Base-by-base conservation (phyloP, 2,888 invertebrate genomes). In the Pimpla rufipes region DNA sequence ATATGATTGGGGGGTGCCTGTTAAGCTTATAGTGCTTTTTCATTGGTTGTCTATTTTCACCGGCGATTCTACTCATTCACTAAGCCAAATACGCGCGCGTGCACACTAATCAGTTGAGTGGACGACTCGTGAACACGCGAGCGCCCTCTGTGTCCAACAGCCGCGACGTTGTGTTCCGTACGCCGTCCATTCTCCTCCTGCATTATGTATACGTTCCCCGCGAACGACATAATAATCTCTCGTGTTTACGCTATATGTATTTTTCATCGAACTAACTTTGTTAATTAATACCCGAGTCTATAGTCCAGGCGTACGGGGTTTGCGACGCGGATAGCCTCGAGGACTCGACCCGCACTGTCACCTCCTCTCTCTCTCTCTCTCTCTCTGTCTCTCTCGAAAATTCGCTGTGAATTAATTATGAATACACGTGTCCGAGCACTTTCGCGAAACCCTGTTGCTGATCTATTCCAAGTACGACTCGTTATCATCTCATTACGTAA, bases 261-360 rank as follows among this genome's bases (percentile, higher is more conserved):
- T 64, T 76, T 68, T 68, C 59, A 67, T 81, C 50, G 59, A 73
- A 73, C 76, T 50, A 81, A 73, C 71, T 81, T 81, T 77, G 67
- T 77, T 67, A 73, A 81, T 81, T 71, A 77, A 81, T 66, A 64
- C 67, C 64, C 45, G 47, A 18, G 8, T 42, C 23, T 35, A 18
- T 21, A 67, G 37, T 16, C 1, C 55, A 55, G 52, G 57, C 16
- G n/a, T 16, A 23, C 23, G 21, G 10, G 21, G 23, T 16, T 55
- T 21, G 21, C 10, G 70, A 7, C 40, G 8, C 10, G n/a, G 42
- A 40, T 11, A 10, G 37, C 37, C 13, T 47, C 52, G 52, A 37
- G 18, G 66, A 42, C 40, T 18, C 59, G 67, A 47, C 37, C 52
- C n/a, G 29, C 29, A 18, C 37, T n/a, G n/a, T 16, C n/a, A 16